Evolutionary conservation across 2,888 invertebrate genomes (phyloP).

Genomic region (Dendrolimus houi): DNA sequence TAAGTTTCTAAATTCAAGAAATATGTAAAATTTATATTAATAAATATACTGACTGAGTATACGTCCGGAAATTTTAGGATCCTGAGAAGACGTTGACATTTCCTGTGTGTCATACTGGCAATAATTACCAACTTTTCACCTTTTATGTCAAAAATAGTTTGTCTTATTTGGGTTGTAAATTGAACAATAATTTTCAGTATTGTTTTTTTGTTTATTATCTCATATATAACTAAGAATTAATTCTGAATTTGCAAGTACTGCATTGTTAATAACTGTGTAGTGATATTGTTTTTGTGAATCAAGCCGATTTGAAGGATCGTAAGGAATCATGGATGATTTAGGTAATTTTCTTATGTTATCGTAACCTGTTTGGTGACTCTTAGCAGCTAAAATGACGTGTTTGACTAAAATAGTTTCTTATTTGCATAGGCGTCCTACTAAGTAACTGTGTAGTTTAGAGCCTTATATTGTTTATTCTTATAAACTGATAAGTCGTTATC

Average conservation of each 20-base stretch:
- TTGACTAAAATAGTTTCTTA: slow-evolving; percentile 40
- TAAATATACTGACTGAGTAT: too few relatives aligned
- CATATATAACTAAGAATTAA: slow-evolving; percentile 13
- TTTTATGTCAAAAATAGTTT: neutral
- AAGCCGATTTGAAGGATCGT: slow-evolving; percentile 12
- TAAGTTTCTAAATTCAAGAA: too few relatives aligned
- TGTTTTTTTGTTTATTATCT: slow-evolving; percentile 18
- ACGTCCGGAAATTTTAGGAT: too few relatives aligned
- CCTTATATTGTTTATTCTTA: neutral
- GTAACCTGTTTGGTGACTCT: slow-evolving; percentile 63
- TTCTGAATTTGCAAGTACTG: slow-evolving; percentile 16
- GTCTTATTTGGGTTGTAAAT: slow-evolving; percentile 38
- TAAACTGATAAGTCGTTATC: neutral
- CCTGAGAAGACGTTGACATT: too few relatives aligned
- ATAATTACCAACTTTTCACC: neutral
- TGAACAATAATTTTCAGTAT: slow-evolving; percentile 34
- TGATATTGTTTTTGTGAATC: slow-evolving; percentile 14
- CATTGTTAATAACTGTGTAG: slow-evolving; percentile 15
- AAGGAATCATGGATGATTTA: slow-evolving; percentile 61
- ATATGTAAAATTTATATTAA: too few relatives aligned
- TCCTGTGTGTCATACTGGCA: too few relatives aligned
- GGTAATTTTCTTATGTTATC: slow-evolving; percentile 62
- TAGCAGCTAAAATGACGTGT: slow-evolving; percentile 51
- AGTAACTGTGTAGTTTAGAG: neutral
- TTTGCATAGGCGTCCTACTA: slow-evolving; percentile 18